Evolutionary conservation across 2,797 vertebrate species (phyloP).

Genomic region (Lateolabrax maculatus): DNA sequence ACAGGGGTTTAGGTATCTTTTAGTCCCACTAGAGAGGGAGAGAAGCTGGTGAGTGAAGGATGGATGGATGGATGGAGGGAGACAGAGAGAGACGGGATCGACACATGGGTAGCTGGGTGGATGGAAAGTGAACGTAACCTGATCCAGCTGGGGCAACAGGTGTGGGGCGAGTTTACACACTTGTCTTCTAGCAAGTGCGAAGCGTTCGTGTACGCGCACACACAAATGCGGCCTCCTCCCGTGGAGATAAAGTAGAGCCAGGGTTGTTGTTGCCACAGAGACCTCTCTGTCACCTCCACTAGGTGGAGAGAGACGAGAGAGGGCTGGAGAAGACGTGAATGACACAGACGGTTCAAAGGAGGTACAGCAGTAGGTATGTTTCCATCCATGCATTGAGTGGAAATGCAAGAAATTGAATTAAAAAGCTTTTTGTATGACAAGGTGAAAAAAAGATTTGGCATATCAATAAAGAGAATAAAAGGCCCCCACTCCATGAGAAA

Average conservation of each 20-base stretch:
- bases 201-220: slow-evolving; percentile 27
- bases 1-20: slow-evolving; percentile 67
- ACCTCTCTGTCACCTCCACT: slow-evolving; percentile 35
- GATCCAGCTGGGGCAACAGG: slow-evolving; percentile 73
- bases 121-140: slow-evolving; percentile 61
- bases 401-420: neutral
- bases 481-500: neutral
- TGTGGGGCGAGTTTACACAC: slow-evolving; percentile 63
- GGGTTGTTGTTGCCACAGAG: slow-evolving; percentile 39
- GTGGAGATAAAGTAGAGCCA: slow-evolving; percentile 5
- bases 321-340: neutral
- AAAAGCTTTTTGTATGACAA: neutral
- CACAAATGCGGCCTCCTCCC: slow-evolving; percentile 12
- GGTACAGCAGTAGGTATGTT: neutral
- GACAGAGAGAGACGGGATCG: neutral
- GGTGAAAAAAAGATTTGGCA: neutral
- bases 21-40: slow-evolving; percentile 47
- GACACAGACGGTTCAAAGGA: neutral
- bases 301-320: slow-evolving; percentile 12
- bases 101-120: slow-evolving; percentile 46
- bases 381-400: neutral
- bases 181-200: slow-evolving; percentile 52
- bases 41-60: slow-evolving; percentile 31
- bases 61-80: slow-evolving; percentile 30
- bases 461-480: neutral